Evolutionary conservation across 35 echinoderm and acorn worm species (phyloP).

Genomic region (Stichopus chloronotus): DNA sequence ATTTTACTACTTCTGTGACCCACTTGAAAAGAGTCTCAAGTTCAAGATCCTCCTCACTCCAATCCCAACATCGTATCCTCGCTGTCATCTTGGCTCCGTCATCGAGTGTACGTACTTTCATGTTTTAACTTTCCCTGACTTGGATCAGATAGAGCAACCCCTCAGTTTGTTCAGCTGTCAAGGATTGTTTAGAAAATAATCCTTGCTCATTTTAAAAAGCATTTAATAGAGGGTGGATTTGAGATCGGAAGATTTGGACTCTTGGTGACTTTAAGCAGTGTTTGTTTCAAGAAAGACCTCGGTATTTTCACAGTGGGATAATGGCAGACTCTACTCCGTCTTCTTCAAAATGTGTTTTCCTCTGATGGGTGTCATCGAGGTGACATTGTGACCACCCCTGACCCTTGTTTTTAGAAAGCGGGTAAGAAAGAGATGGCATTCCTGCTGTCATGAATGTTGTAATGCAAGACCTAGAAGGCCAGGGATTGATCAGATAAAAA

Average conservation of each 20-base stretch:
- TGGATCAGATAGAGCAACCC: background rate
- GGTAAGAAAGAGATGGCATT: too few species aligned
- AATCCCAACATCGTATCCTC: background rate
- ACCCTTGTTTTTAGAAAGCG: background rate
- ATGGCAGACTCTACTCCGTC: background rate
- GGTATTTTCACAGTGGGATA: background rate
- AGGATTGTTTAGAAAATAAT: background rate
- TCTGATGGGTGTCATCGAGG: background rate
- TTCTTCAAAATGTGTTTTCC: background rate
- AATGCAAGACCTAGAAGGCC: too few species aligned
- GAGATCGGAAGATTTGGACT: background rate
- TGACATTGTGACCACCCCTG: background rate
- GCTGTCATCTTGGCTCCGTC: background rate
- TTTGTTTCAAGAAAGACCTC: background rate
- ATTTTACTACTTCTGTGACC: too few species aligned
- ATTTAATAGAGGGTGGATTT: background rate
- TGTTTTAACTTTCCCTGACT: conserved; percentile 9
- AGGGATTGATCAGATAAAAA: too few species aligned
- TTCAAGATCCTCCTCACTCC: too few species aligned
- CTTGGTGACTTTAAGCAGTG: background rate
- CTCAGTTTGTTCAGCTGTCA: conserved; percentile 8
- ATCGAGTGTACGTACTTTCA: background rate
- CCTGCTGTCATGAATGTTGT: too few species aligned
- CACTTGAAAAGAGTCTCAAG: too few species aligned
- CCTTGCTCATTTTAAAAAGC: background rate